Evolutionary conservation across 2,888 invertebrate species (phyloP).

Genomic region (Elmis aenea): DNA sequence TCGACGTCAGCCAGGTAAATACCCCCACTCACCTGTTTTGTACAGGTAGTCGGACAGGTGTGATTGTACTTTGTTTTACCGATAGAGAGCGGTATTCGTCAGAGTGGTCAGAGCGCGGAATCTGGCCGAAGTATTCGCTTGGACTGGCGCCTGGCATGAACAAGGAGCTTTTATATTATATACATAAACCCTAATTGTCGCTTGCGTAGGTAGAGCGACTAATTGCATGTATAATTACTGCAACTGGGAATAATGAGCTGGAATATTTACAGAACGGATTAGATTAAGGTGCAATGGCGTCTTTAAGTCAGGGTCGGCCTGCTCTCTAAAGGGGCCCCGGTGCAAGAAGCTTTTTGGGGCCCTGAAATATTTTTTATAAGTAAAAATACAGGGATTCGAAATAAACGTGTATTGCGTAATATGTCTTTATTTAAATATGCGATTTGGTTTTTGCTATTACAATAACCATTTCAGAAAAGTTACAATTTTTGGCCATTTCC

Average conservation of each 20-base stretch:
- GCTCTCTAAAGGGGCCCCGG: too few species aligned
- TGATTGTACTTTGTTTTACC: conserved; percentile 25
- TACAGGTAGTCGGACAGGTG: conserved; percentile 41
- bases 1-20: conserved; percentile 31
- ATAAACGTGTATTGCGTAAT: too few species aligned
- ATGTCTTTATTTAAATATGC: too few species aligned
- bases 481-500: too few species aligned
- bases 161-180: neutral
- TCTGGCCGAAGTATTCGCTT: conserved; percentile 8
- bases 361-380: too few species aligned
- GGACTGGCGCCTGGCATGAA: conserved; percentile 2
- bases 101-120: conserved; percentile 2
- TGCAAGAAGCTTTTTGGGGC: too few species aligned
- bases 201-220: conserved; percentile 11
- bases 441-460: too few species aligned
- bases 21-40: conserved; percentile 36
- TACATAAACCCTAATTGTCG: neutral
- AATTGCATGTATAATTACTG: conserved; percentile 9
- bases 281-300: too few species aligned
- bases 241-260: neutral
- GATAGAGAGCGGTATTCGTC: conserved; percentile 23
- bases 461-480: too few species aligned
- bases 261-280: too few species aligned
- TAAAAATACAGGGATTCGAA: too few species aligned
- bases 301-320: too few species aligned